A percentile compares a stretch with the other conserved stretches of the same genome.
phyloP scores from a whole-genome alignment of 2,888 invertebrate species.

The Amblyjoppa fuscipennis region DNA sequence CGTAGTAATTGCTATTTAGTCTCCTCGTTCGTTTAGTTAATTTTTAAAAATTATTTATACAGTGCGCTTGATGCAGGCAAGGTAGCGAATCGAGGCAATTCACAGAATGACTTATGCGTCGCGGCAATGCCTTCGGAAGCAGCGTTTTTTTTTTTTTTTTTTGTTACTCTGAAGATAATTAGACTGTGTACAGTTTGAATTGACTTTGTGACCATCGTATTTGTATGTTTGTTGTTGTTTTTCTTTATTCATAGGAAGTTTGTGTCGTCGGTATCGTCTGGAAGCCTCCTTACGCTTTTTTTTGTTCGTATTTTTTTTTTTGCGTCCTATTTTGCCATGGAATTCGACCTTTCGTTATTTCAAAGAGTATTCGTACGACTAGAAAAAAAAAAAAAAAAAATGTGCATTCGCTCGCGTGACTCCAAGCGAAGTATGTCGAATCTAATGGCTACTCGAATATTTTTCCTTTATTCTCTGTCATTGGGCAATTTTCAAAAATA shows the following conservation, averaged over 20 bases:
- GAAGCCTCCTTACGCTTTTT: conserved; percentile 71
- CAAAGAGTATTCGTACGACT: conserved; percentile 71
- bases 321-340: conserved; percentile 42
- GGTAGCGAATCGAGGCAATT: conserved; percentile 79
- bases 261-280: conserved; percentile 59
- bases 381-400: conserved; percentile 63
- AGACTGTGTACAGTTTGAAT: conserved; percentile 49
- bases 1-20: conserved; percentile 54
- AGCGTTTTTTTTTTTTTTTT: conserved; percentile 46
- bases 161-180: conserved; percentile 40
- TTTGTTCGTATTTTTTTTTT: conserved; percentile 52
- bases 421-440: conserved; percentile 47
- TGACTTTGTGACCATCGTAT: conserved; percentile 61
- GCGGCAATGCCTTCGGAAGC: conserved; percentile 65
- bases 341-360: conserved; percentile 68
- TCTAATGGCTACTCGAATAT: conserved; percentile 9
- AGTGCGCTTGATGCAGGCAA: conserved; percentile 79
- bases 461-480: conserved; percentile 28
- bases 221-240: conserved; percentile 11
- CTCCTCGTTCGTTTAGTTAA: conserved; percentile 58
- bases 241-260: conserved; percentile 58
- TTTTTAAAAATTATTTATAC: conserved; percentile 64
- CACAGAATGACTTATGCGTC: conserved; percentile 74
- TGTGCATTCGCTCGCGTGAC: conserved; percentile 65
- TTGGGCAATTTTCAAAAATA: conserved; percentile 15